Base-by-base conservation (phyloP, 2,113 vertebrate species). In the Xenopus borealis region DNA sequence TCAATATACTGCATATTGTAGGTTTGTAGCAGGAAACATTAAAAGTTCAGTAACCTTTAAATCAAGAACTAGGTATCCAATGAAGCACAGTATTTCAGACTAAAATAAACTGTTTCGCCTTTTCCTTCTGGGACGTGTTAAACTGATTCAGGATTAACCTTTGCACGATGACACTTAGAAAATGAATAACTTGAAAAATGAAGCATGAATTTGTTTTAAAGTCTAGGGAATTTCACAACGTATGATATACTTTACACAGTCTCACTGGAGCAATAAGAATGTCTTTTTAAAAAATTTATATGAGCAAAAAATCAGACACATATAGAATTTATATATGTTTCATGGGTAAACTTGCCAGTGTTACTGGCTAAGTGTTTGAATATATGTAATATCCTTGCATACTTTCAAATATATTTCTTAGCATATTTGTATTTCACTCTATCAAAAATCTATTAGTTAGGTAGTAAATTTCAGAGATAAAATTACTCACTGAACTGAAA, bases 121-220 rank as follows among this genome's bases (percentile, higher is more conserved):
- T 47, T 59, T 33, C 19, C 72, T 67, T 27, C 71, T 14, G 53
- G 53, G 55, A 59, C 58, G 63, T 57, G 72, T 66, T 73, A 66
- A 73, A 73, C 52, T 55, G 62, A 73, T 66, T 66, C 63, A 50
- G 57, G 72, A 73, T 73, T 73, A 73, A 73, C 72, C 72, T 73
- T 73, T 73, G 62, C 20, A 50, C 66, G 62, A 66, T 73, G 72
- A 73, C 72, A 73, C 62, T 73, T 66, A 33, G 72, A 73, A 73
- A 73, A 73, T 73, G 62, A 73, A 73, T 73, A 50, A 73, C 71
- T 66, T 65, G 50, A 57, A 66, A 73, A 73, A 73, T 66, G 58
- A 66, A 73, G 52, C 64, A 53, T 66, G 64, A 50, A 45, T 58
- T 59, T 57, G 52, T 40, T 33, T 73, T 62, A 62, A 72, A 66